These are phyloP conservation scores for Eupithecia insigniata DNA, from an alignment of 2,888 invertebrate species.

Conservation along the genomic window DNA sequence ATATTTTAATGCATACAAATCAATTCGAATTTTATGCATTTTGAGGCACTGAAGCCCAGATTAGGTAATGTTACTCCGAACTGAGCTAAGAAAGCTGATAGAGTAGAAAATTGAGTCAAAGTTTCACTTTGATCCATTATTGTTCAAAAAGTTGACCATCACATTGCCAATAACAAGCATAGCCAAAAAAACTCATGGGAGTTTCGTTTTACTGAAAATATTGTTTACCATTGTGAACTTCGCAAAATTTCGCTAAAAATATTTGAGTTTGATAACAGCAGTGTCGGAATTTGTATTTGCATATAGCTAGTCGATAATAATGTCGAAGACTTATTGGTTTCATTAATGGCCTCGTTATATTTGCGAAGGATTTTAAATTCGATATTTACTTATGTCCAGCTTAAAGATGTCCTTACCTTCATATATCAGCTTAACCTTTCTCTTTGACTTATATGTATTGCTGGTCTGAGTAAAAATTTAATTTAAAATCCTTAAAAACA, in stretches of 20 bases:
- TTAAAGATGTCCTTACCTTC: not conserved
- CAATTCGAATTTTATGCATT: no score
- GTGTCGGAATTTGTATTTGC: slow-evolving; percentile 39
- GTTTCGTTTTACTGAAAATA: not conserved
- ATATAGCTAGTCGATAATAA: slow-evolving; percentile 33
- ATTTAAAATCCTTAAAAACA: slow-evolving; percentile 51
- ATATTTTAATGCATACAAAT: not conserved
- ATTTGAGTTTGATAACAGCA: slow-evolving; percentile 52
- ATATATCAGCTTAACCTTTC: not conserved
- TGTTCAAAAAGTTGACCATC: not conserved
- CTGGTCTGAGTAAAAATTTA: slow-evolving; percentile 35
- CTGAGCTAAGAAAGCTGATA: no score
- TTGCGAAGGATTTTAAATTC: slow-evolving; percentile 54
- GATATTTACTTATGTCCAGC: slow-evolving; percentile 26
- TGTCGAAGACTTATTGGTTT: slow-evolving; percentile 37
- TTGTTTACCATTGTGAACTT: not conserved
- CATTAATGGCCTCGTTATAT: slow-evolving; percentile 51
- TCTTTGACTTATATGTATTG: not conserved
- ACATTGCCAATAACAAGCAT: not conserved
- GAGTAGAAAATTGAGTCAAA: not conserved
- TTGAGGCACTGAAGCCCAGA: no score
- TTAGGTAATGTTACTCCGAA: no score
- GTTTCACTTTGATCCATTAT: not conserved
- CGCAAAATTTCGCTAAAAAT: not conserved
- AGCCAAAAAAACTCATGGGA: not conserved